Base-by-base conservation (phyloP, 2,113 vertebrate genomes). In the human region DNA sequence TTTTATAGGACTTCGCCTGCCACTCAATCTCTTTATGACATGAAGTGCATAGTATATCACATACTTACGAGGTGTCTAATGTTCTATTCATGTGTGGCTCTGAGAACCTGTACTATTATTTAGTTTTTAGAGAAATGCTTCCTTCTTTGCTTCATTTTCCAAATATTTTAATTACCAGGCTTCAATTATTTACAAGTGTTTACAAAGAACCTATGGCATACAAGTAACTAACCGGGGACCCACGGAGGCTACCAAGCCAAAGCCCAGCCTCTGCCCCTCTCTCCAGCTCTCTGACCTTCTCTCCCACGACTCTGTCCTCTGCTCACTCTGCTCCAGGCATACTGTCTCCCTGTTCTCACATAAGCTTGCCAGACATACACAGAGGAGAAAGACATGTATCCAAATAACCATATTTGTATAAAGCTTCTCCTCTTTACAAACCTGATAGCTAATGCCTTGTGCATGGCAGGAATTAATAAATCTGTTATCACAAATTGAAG, bases 381-480 rank as follows among this genome's bases (percentile, higher is more conserved):
- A 64, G 12, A 64, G 27, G 61, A 64, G 61, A 64, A 64, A 64
- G 61, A 64, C 61, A 64, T 14, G 61, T 32, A 32, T 64, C 61
- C 27, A 64, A 89, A 86, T 79, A 96, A 52, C 52, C 35, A 8
- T 23, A 48, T 38, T 88, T 23, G 1, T 55, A 45, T 50, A 96
- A 82, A 57, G 72, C 14, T 8, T 17, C 38, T 89, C 35, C 23
- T 75, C 84, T 89, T 93, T 83, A 92, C 61, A 94, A 93, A 90
- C 32, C 35, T 72, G 45, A 76, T 66, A 55, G 52, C 13, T 30
- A 79, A 52, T 68, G 52, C 6, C 40, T 61, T 23, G 20, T 18
- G 80, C 18, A 76, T 38, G 79, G 76, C n/a, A 89, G 32, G 22
- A 93, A 64, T 90, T 91, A 92, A 96, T 72, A 75, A 94, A 87